Conservation (phyloP, 2,888 invertebrate species). For the Microctonus brassicae region DNA sequence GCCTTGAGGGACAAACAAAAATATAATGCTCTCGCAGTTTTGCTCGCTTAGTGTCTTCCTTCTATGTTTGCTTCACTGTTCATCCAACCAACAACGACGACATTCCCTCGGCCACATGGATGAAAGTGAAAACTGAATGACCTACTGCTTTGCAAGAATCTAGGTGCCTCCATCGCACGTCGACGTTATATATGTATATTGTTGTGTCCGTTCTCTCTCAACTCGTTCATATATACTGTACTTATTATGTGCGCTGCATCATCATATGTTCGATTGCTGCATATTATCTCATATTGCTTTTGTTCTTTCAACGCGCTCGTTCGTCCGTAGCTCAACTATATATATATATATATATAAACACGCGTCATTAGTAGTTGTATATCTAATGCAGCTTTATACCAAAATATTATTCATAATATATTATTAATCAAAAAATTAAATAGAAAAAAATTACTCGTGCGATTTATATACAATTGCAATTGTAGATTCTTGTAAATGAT, state of each 20-base stretch:
- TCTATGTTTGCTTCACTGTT: background rate
- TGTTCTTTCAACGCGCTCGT: background rate
- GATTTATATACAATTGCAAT: background rate
- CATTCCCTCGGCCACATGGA: constrained; percentile 43
- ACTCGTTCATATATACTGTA: constrained; percentile 18
- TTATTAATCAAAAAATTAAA: too few species aligned
- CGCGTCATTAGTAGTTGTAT: too few species aligned
- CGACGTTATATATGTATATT: background rate
- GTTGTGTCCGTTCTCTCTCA: constrained; percentile 20
- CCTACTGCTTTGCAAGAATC: constrained; percentile 66
- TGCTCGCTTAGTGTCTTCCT: constrained; percentile 7
- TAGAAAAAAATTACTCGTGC: background rate
- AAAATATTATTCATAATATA: too few species aligned
- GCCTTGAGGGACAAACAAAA: constrained; percentile 5
- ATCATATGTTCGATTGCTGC: background rate
- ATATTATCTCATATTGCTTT: background rate
- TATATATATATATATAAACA: background rate
- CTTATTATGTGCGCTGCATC: constrained; percentile 6
- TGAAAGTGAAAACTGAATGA: constrained; percentile 68
- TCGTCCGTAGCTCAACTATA: too few species aligned
- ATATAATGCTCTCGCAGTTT: constrained; percentile 16
- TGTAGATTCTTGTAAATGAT: background rate
- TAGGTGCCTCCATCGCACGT: constrained; percentile 55
- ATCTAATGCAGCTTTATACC: too few species aligned
- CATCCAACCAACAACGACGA: constrained; percentile 7